A percentile compares a stretch with the other conserved stretches of the same genome.
These are phyloP conservation scores for Schlechtendalia chinensis DNA, from an alignment of 1,140 invertebrate genomes.

Conservation along the genomic window DNA sequence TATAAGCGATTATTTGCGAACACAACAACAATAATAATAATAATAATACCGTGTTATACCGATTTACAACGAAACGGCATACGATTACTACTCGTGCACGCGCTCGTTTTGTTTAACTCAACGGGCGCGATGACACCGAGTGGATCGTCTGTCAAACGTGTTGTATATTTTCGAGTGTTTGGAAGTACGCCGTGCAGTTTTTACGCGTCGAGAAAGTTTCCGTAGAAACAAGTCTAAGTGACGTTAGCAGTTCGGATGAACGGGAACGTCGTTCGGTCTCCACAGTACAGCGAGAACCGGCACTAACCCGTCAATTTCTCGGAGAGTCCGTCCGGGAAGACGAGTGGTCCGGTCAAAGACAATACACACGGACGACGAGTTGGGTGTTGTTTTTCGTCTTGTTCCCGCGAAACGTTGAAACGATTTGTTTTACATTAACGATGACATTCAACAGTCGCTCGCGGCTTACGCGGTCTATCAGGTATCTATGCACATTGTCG, in stretches of 20 bases:
- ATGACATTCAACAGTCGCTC: constrained; percentile 6
- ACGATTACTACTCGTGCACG: too few species aligned
- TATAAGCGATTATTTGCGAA: background rate
- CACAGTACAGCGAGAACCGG: background rate
- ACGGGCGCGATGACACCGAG: too few species aligned
- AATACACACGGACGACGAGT: too few species aligned
- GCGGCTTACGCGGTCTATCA: too few species aligned
- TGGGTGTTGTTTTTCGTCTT: too few species aligned
- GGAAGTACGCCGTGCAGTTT: background rate
- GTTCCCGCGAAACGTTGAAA: background rate
- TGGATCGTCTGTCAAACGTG: background rate
- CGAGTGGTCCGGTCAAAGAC: too few species aligned
- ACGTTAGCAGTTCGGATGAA: background rate
- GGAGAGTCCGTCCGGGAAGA: too few species aligned
- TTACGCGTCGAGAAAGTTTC: constrained; percentile 14
- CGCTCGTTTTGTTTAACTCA: background rate
- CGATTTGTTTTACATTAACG: too few species aligned
- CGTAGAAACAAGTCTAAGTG: constrained; percentile 22
- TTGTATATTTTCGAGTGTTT: background rate
- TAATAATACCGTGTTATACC: too few species aligned
- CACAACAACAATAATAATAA: too few species aligned
- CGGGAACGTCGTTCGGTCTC: constrained; percentile 4
- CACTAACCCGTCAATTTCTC: background rate
- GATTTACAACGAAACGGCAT: too few species aligned
- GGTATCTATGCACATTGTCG: too few species aligned